These are phyloP conservation scores for Eremobia ochroleuca DNA, from an alignment of 2,888 invertebrate genomes.

Conservation along the genomic window DNA sequence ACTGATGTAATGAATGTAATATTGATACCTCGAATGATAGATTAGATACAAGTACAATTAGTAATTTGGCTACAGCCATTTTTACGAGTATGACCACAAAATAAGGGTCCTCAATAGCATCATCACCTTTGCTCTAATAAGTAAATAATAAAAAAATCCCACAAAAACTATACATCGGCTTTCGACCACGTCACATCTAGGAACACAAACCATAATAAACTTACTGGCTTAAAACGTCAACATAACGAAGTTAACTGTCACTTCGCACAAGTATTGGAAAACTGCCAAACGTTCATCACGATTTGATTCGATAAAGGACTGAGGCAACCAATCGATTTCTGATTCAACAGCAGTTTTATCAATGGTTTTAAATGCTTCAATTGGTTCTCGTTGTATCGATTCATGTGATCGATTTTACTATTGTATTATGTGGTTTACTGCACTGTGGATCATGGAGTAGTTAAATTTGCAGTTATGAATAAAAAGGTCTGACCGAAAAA, in stretches of 20 bases:
- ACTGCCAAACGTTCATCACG: slow-evolving; percentile 60
- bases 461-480: neutral
- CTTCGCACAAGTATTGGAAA: slow-evolving; percentile 54
- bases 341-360: slow-evolving; percentile 47
- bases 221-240: slow-evolving; percentile 53
- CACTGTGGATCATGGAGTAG: neutral
- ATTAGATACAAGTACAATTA: neutral
- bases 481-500: neutral
- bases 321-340: slow-evolving; percentile 49
- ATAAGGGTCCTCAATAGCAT: neutral
- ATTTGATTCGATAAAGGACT: slow-evolving; percentile 52
- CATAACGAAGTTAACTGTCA: slow-evolving; percentile 57
- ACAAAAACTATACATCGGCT: neutral
- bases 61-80: neutral
- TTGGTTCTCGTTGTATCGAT: slow-evolving; percentile 29
- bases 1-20: neutral
- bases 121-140: neutral
- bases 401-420: slow-evolving; percentile 2
- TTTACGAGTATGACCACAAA: neutral
- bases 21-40: neutral
- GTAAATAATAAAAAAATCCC: neutral
- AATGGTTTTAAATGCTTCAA: slow-evolving; percentile 52
- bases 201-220: slow-evolving; percentile 44
- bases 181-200: neutral
- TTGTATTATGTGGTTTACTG: neutral